Evolutionary conservation across 1,140 invertebrate genomes (phyloP), one percentile per base, ranked within the genome.

Genomic region (Drosophila miranda): DNA sequence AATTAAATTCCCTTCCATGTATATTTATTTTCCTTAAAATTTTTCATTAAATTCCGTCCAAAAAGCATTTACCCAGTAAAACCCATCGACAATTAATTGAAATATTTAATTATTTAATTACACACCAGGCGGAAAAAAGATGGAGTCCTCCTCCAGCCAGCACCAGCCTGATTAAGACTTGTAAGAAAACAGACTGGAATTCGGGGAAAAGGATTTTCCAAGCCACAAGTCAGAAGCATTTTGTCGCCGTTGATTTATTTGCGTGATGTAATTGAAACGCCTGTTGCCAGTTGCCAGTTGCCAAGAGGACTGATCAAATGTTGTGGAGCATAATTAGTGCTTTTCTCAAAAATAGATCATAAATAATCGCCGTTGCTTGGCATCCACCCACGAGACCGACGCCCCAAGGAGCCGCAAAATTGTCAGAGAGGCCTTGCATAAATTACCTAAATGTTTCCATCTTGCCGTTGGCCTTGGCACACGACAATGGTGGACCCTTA

Each of bases 321-420:
- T 64, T 64, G 34, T 38, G 57, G 50, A 30, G 70, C 81, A 81
- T 86, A 86, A 86, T 86, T 86, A 87, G 82, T 86, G 64, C 77
- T 68, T 41, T 75, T 63, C 78, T 86, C 77, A 86, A 87, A 86
- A 86, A 87, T 86, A 86, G 82, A 77, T 75, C 81, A 86, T 86
- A 86, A 86, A 86, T 86, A 86, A 86, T 81, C 73, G 81, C 54
- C 46, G 81, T 23, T 23, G 23, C 23, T 60, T 73, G 46, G 6
- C 19, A 19, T 26, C 21, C 23, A n/a, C 34, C 34, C 34, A 2
- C 34, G 34, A 38, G 30, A 34, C 9, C 7, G 28, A 9, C 28
- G 50, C 14, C 19, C 26, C 52, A 45, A 44, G 71, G 16, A 43
- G 67, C 73, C 67, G 50, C 81, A 81, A 78, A 66, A 86, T 86